Conservation (phyloP, 2,113 vertebrate species). For the Mobula birostris region DNA sequence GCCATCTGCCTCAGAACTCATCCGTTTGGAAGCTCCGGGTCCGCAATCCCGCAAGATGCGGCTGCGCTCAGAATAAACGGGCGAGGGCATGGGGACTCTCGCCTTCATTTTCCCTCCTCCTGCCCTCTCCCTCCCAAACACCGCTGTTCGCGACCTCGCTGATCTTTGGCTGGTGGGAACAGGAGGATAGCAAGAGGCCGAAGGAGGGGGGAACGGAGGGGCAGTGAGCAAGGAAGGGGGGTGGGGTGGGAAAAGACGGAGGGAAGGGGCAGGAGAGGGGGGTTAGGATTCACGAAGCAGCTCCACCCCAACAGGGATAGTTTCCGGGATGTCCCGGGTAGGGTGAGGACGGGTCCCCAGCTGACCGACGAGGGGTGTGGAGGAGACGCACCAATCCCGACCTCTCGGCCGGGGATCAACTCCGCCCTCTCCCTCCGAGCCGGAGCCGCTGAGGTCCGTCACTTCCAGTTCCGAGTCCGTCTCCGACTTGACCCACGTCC, state of each 20-base stretch:
- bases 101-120: too few species aligned
- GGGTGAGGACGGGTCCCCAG: not conserved
- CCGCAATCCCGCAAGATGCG: too few species aligned
- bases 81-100: too few species aligned
- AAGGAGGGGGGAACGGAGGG: too few species aligned
- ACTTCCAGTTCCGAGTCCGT: slow-evolving; percentile 85
- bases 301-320: slow-evolving; percentile 43
- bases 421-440: slow-evolving; percentile 71
- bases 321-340: slow-evolving; percentile 42
- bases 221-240: slow-evolving; percentile 39
- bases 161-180: slow-evolving; percentile 39
- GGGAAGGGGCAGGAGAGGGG: not conserved
- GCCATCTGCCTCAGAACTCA: too few species aligned
- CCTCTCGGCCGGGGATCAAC: slow-evolving; percentile 53
- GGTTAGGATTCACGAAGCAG: not conserved
- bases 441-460: slow-evolving; percentile 83
- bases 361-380: not conserved
- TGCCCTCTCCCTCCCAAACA: too few species aligned
- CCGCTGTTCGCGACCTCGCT: too few species aligned
- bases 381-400: slow-evolving; percentile 33
- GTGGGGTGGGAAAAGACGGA: slow-evolving; percentile 50
- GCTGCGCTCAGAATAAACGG: too few species aligned
- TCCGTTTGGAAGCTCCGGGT: too few species aligned
- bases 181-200: slow-evolving; percentile 40
- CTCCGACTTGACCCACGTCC: slow-evolving; percentile 63